Evolutionary conservation across 1,140 invertebrate species (phyloP), one percentile per base, ranked within the genome.

Genomic region (Pseudomyrmex cubaensis): DNA sequence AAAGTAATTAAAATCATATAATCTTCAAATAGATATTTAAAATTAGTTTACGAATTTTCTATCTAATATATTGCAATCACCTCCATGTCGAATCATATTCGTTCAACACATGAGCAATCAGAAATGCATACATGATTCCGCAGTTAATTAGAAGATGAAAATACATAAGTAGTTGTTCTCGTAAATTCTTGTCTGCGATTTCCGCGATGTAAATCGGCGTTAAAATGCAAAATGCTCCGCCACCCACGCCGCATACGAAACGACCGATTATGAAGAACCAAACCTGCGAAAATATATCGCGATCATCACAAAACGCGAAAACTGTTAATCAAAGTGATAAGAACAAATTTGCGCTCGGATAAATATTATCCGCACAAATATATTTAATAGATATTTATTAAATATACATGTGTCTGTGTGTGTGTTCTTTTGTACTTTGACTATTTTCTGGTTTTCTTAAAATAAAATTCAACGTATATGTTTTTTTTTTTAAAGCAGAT

Each of bases 141-240:
- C 96, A 93, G 13, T 96, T 97, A 52, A 97, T 95, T 92, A 97
- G 96, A 20, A 97, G 92, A 89, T 98, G 97, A 83, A 97, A 97
- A 87, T 96, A 96, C 59, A 96, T 96, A 12, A 97, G 96, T 7
- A 98, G 93, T 10, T 96, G 95, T 20, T 97, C 97, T 59, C 98
- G 95, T 69, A 97, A 96, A 13, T 96, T 95, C 83, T 96, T 96
- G 78, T 97, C 96, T 0, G 97, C 96, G 20, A 97, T 97, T 95
- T 98, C 97, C 56, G 96, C 96, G 10, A 97, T 96, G 90, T 98
- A 98, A 13, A 97, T 95, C 0, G 97, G 97, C 0, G 96, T 96
- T 2, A 96, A 95, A 9, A 97, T 95, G 82, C 96, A 97, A 77
- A 96, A 96, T 0, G 96, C 95, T 59, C 96, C 96, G 57, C 96